Conservation (phyloP, 2,113 vertebrate species). For the Podiceps cristatus region DNA sequence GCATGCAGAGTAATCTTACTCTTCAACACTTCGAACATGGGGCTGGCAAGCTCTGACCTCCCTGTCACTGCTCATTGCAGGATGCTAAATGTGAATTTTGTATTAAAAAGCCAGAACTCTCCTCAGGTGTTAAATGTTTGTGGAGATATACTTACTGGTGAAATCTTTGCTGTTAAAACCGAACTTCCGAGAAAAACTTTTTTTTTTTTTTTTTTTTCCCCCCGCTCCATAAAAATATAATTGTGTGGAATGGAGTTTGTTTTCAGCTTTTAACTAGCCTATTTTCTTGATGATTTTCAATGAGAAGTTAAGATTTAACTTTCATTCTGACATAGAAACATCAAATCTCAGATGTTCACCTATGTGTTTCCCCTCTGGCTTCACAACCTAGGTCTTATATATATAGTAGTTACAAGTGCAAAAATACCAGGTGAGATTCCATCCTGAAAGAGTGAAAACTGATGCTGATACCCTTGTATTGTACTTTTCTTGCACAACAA, state of each 20-base stretch:
- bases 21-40: accelerated
- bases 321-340: neutral
- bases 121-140: neutral
- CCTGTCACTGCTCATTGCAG: neutral
- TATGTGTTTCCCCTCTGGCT: neutral
- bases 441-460: neutral
- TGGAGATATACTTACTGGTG: neutral
- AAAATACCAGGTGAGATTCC: neutral
- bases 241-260: neutral
- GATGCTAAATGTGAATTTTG: neutral
- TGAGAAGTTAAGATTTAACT: neutral
- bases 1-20: neutral
- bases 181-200: neutral
- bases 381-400: neutral
- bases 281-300: neutral
- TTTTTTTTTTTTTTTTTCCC: neutral
- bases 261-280: neutral
- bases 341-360: neutral
- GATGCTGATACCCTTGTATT: neutral
- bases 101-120: neutral
- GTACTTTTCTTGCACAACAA: neutral
- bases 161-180: neutral
- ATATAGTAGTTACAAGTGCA: neutral
- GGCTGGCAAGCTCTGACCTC: neutral
- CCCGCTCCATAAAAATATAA: neutral